These are phyloP conservation scores for Phengaris alcon DNA, from an alignment of 2,888 invertebrate genomes.

Conservation along the genomic window DNA sequence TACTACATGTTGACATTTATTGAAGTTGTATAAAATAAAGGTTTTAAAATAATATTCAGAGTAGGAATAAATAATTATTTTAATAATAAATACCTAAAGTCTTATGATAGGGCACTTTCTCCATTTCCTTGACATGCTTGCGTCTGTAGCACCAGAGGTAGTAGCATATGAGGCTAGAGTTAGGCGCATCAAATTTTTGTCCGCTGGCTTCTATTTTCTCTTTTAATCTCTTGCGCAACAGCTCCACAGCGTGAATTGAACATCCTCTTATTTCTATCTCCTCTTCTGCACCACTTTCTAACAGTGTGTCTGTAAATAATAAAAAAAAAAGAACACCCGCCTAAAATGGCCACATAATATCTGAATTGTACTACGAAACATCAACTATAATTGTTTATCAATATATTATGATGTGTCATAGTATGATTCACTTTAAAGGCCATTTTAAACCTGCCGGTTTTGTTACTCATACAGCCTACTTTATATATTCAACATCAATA, in stretches of 20 bases:
- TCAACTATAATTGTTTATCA: too few species aligned
- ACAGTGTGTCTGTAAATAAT: slow-evolving; percentile 71
- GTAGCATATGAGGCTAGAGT: slow-evolving; percentile 92
- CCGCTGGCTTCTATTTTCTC: slow-evolving; percentile 59
- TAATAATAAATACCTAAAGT: slow-evolving; percentile 93
- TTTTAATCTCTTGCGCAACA: slow-evolving; percentile 78
- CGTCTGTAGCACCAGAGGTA: slow-evolving; percentile 96
- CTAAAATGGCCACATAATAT: too few species aligned
- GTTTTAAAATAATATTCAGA: too few species aligned
- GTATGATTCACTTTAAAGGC: too few species aligned
- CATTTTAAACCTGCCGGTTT: too few species aligned
- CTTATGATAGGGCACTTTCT: slow-evolving; percentile 92
- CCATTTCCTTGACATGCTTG: slow-evolving; percentile 84
- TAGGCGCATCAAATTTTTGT: slow-evolving; percentile 74
- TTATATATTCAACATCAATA: too few species aligned
- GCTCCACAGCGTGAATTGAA: slow-evolving; percentile 91
- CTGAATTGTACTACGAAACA: too few species aligned
- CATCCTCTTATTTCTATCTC: slow-evolving; percentile 97
- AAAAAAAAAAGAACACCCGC: background rate
- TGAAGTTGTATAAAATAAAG: too few species aligned
- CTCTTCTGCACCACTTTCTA: slow-evolving; percentile 84
- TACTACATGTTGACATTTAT: too few species aligned
- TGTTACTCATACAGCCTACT: too few species aligned
- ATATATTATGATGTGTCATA: too few species aligned
- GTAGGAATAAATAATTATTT: slow-evolving; percentile 30